Base-by-base conservation (phyloP, 1,140 invertebrate genomes). In the Cryptotermes secundus region DNA sequence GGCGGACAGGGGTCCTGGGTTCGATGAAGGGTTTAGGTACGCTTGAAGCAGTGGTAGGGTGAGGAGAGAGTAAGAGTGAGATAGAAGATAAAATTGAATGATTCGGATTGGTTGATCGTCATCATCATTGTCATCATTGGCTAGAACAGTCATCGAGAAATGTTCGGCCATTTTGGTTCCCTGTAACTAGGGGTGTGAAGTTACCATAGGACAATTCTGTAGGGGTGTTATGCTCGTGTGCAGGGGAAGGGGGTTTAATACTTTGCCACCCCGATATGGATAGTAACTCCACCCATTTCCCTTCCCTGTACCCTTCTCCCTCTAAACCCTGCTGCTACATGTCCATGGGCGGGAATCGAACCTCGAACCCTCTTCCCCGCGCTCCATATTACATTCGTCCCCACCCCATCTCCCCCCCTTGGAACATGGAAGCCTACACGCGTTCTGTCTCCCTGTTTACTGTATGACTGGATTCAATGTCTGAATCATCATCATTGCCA, bases 81-180 rank as follows among this genome's bases (percentile, higher is more conserved):
- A 31, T n/a, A 72, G 59, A 3, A n/a, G 59, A 31, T 72, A 72
- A 72, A 72, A 72, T 31, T 72, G n/a, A 72, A 72, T 72, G 59
- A 72, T 72, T n/a, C n/a, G 59, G n/a, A 72, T 72, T 72, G 59
- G 59, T 31, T 72, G 59, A 72, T 72, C 59, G 59, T 72, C 59
- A 72, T 72, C 59, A 72, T 72, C 59, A 72, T 72, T n/a, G 59
- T 72, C 59, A 72, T 72, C 59, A 72, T 72, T 72, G 59, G 59
- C 59, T 72, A 72, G 59, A 72, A 72, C 26, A 72, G 59, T 72
- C 59, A 72, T 72, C 59, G n/a, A 72, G 0, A 31, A 72, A 31
- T 72, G 59, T 72, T 72, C 59, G 59, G 59, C 59, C 59, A 72
- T 72, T 72, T 72, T 72, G 59, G 59, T 9, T 72, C n/a, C 31